Evolutionary conservation across 2,113 vertebrate genomes (phyloP).

Genomic region (Antigone vipio): DNA sequence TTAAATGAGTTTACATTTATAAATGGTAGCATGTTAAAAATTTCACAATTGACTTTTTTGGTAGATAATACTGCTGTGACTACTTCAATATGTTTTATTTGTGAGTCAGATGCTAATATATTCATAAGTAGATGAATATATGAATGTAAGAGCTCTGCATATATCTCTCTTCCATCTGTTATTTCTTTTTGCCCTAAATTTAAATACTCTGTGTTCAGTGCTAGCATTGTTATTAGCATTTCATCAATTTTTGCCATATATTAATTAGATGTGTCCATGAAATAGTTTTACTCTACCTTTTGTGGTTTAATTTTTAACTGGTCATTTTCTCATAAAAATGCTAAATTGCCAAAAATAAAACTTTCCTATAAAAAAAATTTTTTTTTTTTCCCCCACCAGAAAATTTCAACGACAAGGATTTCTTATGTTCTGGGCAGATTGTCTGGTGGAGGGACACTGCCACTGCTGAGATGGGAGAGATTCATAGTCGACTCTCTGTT

Average conservation of each 20-base stretch:
- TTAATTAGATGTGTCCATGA: background rate
- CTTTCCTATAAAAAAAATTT: background rate
- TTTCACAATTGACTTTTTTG: background rate
- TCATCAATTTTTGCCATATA: background rate
- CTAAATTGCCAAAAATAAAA: background rate
- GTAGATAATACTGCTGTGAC: background rate
- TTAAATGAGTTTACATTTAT: background rate
- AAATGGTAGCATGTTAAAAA: background rate
- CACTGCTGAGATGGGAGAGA: background rate
- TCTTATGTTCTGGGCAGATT: background rate
- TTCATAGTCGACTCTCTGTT: background rate
- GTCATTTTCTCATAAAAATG: background rate
- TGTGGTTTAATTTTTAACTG: background rate
- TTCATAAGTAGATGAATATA: slow-evolving; percentile 14
- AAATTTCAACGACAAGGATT: background rate
- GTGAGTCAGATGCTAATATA: slow-evolving; percentile 9
- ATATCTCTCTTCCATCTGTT: slow-evolving; percentile 39
- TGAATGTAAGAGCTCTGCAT: background rate
- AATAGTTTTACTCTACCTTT: slow-evolving; percentile 3
- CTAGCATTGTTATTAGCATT: slow-evolving; percentile 57
- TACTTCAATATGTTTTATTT: slow-evolving; percentile 12
- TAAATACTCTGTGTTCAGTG: slow-evolving; percentile 9
- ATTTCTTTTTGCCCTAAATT: slow-evolving; percentile 36
- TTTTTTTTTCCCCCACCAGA: background rate
- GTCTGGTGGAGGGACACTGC: background rate